Evolutionary conservation across 2,113 vertebrate genomes (phyloP), one percentile per base, ranked within the genome.

Genomic region (Rousettus leschenaultii): DNA sequence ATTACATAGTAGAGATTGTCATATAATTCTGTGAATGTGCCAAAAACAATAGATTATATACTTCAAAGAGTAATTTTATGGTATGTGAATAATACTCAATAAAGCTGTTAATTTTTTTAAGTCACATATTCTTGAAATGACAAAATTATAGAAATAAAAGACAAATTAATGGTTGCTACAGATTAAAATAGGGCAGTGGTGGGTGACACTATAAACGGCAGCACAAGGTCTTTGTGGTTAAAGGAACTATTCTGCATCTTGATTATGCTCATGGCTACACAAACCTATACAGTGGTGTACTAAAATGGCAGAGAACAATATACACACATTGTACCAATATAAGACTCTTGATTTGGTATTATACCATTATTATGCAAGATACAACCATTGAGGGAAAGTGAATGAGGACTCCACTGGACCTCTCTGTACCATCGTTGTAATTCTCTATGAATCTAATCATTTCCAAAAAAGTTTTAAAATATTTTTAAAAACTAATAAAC

Each of bases 271-370:
- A 10, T 65, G 13, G 19, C 84, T 75, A 79, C 43, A 91, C 30
- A 93, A 73, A 87, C 84, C 66, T 79, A 75, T 2, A 87, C 51
- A 75, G 9, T 80, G 14, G 26, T 61, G 22, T 59, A 80, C 82
- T 51, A 88, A 90, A 91, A 63, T 35, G 21, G 66, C 85, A 75
- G 3, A 63, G 48, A 89, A 83, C 19, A 66, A 43, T 55, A 83
- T 7, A 61, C 35, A 43, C 28, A 94, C 22, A 68, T 19, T 45
- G n/a, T 59, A 48, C 33, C 59, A 90, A 82, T 57, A n/a, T 66
- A 43, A 93, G 21, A 93, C 15, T 22, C 22, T 86, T 14, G 30
- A 87, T 94, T 94, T 94, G 71, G 40, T 92, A n/a, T 59, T 75
- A 83, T 14, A 4, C 26, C n/a, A 14, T 43, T 68, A 94, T 85